Evolutionary conservation across 2,888 invertebrate genomes (phyloP).

Genomic region (Drosophila borborema): DNA sequence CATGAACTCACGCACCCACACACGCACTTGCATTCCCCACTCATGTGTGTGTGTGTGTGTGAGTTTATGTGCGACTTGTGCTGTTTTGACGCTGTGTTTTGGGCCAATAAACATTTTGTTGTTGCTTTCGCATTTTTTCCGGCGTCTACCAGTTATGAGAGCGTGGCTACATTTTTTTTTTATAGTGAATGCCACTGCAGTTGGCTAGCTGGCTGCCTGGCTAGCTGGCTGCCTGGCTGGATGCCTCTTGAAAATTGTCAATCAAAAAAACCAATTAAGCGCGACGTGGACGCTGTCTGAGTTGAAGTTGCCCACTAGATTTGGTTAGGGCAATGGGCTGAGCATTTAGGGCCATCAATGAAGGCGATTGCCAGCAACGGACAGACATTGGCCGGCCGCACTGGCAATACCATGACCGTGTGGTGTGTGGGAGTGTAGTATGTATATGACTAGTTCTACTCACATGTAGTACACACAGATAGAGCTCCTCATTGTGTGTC

Average conservation of each 20-base stretch:
- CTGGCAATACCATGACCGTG: constrained; percentile 6
- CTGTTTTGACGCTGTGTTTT: constrained; percentile 42
- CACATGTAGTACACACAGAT: constrained; percentile 86
- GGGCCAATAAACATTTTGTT: constrained; percentile 67
- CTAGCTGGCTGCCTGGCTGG: constrained; percentile 24
- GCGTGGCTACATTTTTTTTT: constrained; percentile 14
- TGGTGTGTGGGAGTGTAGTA: background rate
- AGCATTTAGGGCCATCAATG: constrained; percentile 51
- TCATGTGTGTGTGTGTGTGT: constrained; percentile 11
- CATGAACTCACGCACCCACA: background rate
- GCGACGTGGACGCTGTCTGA: constrained; percentile 55
- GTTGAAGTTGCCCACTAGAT: constrained; percentile 39
- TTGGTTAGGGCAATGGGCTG: constrained; percentile 42
- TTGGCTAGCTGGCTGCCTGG: constrained; percentile 5
- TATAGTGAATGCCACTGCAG: constrained; percentile 12
- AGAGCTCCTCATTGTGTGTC: constrained; percentile 85
- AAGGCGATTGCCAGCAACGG: constrained; percentile 30
- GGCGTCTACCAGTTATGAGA: constrained; percentile 65
- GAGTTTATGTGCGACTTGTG: constrained; percentile 23
- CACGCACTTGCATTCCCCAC: background rate
- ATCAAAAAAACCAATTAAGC: constrained; percentile 83
- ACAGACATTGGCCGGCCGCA: background rate
- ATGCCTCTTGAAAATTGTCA: constrained; percentile 79
- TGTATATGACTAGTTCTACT: constrained; percentile 56
- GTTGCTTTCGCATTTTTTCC: constrained; percentile 36